These are phyloP conservation scores for Alcis repandata DNA, from an alignment of 2,888 invertebrate species.

Conservation along the genomic window DNA sequence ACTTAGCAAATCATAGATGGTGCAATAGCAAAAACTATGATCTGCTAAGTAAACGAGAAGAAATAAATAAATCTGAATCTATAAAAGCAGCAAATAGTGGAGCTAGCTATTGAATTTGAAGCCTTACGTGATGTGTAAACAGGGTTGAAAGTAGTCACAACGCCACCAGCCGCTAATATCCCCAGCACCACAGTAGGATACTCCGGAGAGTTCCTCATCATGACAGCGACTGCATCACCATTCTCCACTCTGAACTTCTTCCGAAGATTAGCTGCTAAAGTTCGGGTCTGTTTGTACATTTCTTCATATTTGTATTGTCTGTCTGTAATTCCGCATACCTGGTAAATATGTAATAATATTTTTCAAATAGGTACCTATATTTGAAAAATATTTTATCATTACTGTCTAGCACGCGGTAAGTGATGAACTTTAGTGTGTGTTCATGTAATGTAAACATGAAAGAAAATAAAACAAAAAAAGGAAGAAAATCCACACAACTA, in stretches of 20 bases:
- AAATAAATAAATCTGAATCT: no score
- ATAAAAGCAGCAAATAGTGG: no score
- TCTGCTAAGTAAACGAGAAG: no score
- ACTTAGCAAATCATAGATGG: no score
- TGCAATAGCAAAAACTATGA: no score
- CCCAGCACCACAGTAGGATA: conserved; percentile 88
- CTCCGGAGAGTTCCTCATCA: conserved; percentile 91
- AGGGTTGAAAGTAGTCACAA: conserved; percentile 90
- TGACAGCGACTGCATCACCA: conserved; percentile 88
- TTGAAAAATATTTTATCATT: not conserved
- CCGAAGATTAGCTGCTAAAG: conserved; percentile 87
- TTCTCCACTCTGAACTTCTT: conserved; percentile 86
- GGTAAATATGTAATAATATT: conserved; percentile 5
- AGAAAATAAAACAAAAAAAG: no score
- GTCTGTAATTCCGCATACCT: conserved; percentile 90
- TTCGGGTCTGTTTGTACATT: conserved; percentile 85
- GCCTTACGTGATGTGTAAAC: conserved; percentile 87
- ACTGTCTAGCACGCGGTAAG: no score
- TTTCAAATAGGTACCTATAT: not conserved
- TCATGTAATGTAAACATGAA: no score
- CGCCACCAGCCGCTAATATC: conserved; percentile 87
- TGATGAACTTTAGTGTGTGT: no score
- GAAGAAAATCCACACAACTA: no score
- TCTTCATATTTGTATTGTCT: conserved; percentile 89
- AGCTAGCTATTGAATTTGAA: not conserved